Evolutionary conservation across 2,797 vertebrate genomes (phyloP).

Genomic region (Girardinus metallicus): DNA sequence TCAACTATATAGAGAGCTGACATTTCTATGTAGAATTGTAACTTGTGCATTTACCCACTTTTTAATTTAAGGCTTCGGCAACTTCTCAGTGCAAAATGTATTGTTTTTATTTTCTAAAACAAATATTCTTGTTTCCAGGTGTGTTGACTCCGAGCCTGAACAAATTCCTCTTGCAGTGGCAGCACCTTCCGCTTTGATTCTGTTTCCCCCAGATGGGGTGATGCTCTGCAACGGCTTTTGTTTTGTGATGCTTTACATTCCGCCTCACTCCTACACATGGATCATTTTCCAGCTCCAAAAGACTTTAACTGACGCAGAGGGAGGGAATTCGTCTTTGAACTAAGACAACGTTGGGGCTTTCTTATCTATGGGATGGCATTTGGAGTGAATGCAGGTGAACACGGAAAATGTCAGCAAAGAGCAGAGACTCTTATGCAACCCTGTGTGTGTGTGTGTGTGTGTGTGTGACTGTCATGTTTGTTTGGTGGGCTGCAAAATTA

Average conservation of each 20-base stretch:
- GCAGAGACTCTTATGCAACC: slow-evolving; percentile 34
- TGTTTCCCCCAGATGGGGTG: slow-evolving; percentile 17
- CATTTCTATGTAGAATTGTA: background rate
- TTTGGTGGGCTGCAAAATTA: slow-evolving; percentile 18
- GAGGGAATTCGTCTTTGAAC: slow-evolving; percentile 41
- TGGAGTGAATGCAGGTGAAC: slow-evolving; percentile 29
- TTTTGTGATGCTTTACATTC: slow-evolving; percentile 24
- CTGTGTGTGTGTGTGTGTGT: slow-evolving; percentile 20
- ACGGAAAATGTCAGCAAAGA: slow-evolving; percentile 49
- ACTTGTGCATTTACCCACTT: background rate
- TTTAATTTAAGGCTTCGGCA: background rate
- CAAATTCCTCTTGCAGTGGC: slow-evolving; percentile 11
- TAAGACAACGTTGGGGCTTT: slow-evolving; percentile 37
- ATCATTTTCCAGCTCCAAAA: slow-evolving; percentile 40
- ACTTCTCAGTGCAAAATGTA: slow-evolving; percentile 3
- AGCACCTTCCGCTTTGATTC: slow-evolving; percentile 12
- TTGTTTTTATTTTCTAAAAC: slow-evolving; percentile 8
- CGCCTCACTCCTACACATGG: slow-evolving; percentile 12
- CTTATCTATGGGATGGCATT: slow-evolving; percentile 43
- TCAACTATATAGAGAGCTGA: background rate
- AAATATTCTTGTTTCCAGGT: slow-evolving; percentile 6
- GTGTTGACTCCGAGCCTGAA: slow-evolving; percentile 19
- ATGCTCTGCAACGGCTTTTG: slow-evolving; percentile 21
- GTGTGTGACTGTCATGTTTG: slow-evolving; percentile 24
- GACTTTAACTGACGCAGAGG: slow-evolving; percentile 26